Conservation (phyloP, 35 echinoderm and acorn worm species). For the Nesometra sesokonis region DNA sequence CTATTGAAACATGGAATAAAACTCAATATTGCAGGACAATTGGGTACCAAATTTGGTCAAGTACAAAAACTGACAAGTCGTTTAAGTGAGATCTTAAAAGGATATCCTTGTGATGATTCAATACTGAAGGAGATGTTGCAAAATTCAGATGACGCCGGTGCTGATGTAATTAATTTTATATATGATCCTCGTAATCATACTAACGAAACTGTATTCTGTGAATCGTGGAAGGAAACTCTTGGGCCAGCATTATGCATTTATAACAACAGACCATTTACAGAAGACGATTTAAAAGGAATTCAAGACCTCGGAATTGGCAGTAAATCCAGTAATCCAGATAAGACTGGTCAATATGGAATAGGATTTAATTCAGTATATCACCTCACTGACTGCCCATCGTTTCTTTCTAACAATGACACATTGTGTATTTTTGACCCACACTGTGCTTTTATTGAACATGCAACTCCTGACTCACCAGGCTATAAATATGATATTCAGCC, state of each 20-base stretch:
- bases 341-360: constrained; percentile 71
- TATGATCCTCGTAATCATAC: constrained; percentile 41
- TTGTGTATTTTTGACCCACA: constrained; percentile 72
- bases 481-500: constrained; percentile 4
- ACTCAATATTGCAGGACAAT: background rate
- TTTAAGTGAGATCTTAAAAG: constrained; percentile 49
- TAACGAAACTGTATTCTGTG: constrained; percentile 15
- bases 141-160: constrained; percentile 93
- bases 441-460: constrained; percentile 41
- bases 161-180: constrained; percentile 80
- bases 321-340: constrained; percentile 27
- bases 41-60: constrained; percentile 53
- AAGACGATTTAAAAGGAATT: constrained; percentile 66
- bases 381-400: constrained; percentile 75
- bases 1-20: background rate
- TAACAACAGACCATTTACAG: constrained; percentile 66
- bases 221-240: constrained; percentile 40
- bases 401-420: constrained; percentile 33
- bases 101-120: constrained; percentile 52
- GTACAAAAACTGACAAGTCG: constrained; percentile 59
- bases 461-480: constrained; percentile 31
- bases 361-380: constrained; percentile 89
- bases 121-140: constrained; percentile 85
- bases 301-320: constrained; percentile 59
- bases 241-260: constrained; percentile 69